Conservation (phyloP, 2,797 vertebrate species). For the Periophthalmus magnuspinnatus region DNA sequence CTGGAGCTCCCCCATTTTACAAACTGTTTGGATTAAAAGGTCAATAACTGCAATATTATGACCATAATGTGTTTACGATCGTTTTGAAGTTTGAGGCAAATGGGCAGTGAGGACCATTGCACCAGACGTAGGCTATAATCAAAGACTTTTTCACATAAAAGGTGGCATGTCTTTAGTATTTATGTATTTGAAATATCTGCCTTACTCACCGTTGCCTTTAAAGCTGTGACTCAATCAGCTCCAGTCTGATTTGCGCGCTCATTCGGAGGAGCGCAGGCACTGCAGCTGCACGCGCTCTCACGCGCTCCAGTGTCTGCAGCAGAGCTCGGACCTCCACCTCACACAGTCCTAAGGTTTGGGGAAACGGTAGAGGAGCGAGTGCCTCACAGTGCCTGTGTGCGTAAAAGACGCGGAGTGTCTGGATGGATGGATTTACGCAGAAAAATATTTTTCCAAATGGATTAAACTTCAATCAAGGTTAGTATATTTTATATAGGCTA, state of each 20-base stretch:
- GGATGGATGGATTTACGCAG: conserved; percentile 45
- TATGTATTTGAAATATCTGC: neutral
- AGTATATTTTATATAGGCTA: neutral
- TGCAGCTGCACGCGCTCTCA: conserved; percentile 16
- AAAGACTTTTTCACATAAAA: no score
- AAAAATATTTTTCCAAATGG: conserved; percentile 34
- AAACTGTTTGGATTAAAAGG: no score
- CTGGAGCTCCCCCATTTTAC: no score
- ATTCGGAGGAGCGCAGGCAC: neutral
- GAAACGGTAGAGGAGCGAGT: conserved; percentile 16
- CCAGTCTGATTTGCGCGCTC: conserved; percentile 1
- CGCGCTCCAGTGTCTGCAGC: conserved; percentile 3
- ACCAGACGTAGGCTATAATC: no score
- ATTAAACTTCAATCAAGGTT: conserved; percentile 40
- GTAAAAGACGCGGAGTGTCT: conserved; percentile 4
- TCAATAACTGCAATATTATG: no score
- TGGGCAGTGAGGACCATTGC: no score
- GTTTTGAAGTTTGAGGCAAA: no score
- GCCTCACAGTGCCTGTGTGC: neutral
- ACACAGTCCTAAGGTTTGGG: conserved; percentile 29
- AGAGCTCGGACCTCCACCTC: conserved; percentile 10
- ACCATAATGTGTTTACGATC: no score
- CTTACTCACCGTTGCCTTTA: neutral
- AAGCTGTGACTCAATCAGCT: neutral
- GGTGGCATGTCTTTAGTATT: no score